phyloP scores from a whole-genome alignment of 2,113 vertebrate genomes.

The Apteryx mantelli region DNA sequence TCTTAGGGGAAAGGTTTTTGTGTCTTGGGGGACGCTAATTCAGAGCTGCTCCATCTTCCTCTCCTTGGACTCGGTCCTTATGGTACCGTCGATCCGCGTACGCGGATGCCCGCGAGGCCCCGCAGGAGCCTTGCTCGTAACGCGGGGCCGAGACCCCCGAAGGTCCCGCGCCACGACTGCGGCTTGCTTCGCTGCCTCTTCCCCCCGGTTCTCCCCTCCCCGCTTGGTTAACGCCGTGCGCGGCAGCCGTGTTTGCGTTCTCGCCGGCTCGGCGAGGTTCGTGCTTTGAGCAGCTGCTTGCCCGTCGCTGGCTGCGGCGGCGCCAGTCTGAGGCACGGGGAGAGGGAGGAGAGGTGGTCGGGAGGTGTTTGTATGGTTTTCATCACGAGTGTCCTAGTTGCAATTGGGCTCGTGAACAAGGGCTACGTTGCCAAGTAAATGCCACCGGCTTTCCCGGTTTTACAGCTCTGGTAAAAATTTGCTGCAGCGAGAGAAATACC shows the following conservation, averaged over 20 bases:
- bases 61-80: not conserved
- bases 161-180: no score
- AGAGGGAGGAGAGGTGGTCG: not conserved
- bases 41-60: not conserved
- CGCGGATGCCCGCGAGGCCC: not conserved
- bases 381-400: not conserved
- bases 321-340: not conserved
- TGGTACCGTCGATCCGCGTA: not conserved
- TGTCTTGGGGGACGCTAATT: not conserved
- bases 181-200: not conserved
- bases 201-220: not conserved
- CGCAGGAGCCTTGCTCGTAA: no score
- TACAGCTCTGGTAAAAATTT: slow-evolving; percentile 24
- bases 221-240: rapidly evolving
- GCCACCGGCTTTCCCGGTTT: not conserved
- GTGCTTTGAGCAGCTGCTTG: no score
- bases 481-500: not conserved
- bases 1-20: not conserved
- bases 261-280: not conserved
- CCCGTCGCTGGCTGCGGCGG: no score
- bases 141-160: not conserved
- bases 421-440: not conserved
- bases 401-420: not conserved
- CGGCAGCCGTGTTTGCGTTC: not conserved
- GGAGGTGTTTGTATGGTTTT: not conserved